Base-by-base conservation (phyloP, 2,888 invertebrate species). In the Acanthoscelides obtectus region DNA sequence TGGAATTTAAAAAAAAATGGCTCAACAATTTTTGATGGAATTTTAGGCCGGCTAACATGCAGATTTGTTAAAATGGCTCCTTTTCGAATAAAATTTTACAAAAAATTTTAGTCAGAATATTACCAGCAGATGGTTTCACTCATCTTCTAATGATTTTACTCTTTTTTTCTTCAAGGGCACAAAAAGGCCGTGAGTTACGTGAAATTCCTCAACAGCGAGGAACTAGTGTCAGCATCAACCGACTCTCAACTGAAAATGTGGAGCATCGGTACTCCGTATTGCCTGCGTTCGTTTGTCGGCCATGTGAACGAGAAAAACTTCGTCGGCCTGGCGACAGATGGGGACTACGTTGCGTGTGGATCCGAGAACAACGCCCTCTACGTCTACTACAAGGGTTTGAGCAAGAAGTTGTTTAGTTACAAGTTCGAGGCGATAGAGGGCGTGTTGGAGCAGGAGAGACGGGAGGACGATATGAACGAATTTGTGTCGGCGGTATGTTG, bases 401-500 rank as follows among this genome's bases (percentile, higher is more conserved):
- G 95, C 25, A 93, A 95, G 81, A 96, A 95, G 78, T 86, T 97
- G 79, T 91, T 97, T 78, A 92, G 91, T 71, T 95, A 94, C 85
- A 92, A 94, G 81, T 97, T 97, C 86, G 96, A 96, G 81, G 91
- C 94, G 5, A 90, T 92, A 22, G 88, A 93, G 72, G 93, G 93
- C 77, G 91, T 95, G 78, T 84, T 95, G 77, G 93, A 93, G 74
- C 90, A 90, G 76, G 92, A 92, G 75, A 90, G 92, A 80, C 88
- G 93, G 64, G 95, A 95, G 79, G 95, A 95, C 80, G 96, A 96
- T 82, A 90, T 93, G 0, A 94, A 93, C 77, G 97, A 97, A 86
- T 97, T 97, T 87, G 97, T 98, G 69, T 97, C 97, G 19, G 97
- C 97, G 0, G 97, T 98, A 5, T 96, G 96, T 83, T 98, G 97